Evolutionary conservation across 1,140 invertebrate genomes (phyloP), one percentile per base, ranked within the genome.

Genomic region (Theocolax elegans): DNA sequence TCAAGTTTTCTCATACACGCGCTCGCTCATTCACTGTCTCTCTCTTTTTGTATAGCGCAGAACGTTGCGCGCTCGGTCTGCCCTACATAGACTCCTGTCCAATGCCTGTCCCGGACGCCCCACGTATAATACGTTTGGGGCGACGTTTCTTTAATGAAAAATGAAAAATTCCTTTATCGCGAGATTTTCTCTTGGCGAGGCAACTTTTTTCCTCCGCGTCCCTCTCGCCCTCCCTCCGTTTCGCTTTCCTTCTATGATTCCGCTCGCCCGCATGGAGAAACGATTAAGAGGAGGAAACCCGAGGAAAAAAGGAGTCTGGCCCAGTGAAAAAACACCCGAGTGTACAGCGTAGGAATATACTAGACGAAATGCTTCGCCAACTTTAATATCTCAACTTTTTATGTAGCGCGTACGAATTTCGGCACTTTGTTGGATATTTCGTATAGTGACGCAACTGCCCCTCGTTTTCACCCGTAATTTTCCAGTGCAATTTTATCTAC

Each of bases 1-100:
- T 60, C 67, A 62, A 70, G 53, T 73, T 70, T 73, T 73, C 63
- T 70, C 72, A 59, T 72, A 72, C 64, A 48, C 25, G 38, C 54
- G 17, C 13, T n/a, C n/a, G n/a, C 40, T 42, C 38, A 13, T n/a
- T 42, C 38, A 13, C 38, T 42, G 12, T 9, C 38, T 42, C 38
- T 42, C 38, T 42, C n/a, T n/a, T 13, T 23, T 25, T 23, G 27
- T 53, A 48, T 7, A 46, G n/a, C 7, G 8, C 13, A 53, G 25
- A 29, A 21, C 17, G 17, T 3, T 48, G 17, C 17, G 19, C 42
- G 42, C 42, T 12, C n/a, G n/a, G n/a, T n/a, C n/a, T n/a, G n/a
- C n/a, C n/a, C 31, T 35, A 25, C 27, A 15, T 21, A 12, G 4
- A 31, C 25, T 35, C 13, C 51, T 54, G 27, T 54, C 17, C 29